Conservation (phyloP, 2,797 vertebrate genomes). For the Natrix natrix region DNA sequence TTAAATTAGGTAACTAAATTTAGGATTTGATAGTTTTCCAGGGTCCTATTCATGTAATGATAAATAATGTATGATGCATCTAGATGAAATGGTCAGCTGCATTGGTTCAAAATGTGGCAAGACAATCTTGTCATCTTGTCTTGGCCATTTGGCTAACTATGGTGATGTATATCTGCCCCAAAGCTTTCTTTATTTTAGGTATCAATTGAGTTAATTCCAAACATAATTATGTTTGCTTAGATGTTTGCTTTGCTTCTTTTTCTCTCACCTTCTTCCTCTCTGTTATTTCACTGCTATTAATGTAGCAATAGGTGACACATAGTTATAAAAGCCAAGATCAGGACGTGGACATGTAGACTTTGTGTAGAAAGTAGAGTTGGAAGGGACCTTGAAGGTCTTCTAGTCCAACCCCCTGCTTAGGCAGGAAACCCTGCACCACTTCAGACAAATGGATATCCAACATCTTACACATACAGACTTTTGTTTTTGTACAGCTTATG, state of each 20-base stretch:
- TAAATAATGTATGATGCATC: background rate
- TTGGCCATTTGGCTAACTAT: background rate
- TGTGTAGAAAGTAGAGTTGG: background rate
- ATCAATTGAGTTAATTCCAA: background rate
- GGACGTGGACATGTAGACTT: background rate
- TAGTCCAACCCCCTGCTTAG: too few relatives aligned
- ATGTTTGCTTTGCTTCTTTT: background rate
- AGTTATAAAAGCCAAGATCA: background rate
- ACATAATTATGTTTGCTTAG: background rate
- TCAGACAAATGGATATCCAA: too few relatives aligned
- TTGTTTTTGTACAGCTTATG: accelerated
- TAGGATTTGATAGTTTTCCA: background rate
- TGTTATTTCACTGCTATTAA: background rate
- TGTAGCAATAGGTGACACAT: background rate
- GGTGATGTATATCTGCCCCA: background rate
- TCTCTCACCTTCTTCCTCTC: background rate
- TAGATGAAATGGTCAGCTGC: background rate
- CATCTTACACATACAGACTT: background rate
- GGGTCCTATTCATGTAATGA: background rate
- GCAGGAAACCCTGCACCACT: too few relatives aligned
- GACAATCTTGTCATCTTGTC: background rate
- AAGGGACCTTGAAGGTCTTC: too few relatives aligned
- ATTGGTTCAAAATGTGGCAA: background rate
- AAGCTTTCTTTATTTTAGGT: background rate
- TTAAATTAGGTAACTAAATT: background rate